Percentiles rank a stretch among this genome's conserved stretches.
Evolutionary conservation across 2,113 vertebrate species (phyloP).

Genomic region (Myrmecophaga tridactyla): DNA sequence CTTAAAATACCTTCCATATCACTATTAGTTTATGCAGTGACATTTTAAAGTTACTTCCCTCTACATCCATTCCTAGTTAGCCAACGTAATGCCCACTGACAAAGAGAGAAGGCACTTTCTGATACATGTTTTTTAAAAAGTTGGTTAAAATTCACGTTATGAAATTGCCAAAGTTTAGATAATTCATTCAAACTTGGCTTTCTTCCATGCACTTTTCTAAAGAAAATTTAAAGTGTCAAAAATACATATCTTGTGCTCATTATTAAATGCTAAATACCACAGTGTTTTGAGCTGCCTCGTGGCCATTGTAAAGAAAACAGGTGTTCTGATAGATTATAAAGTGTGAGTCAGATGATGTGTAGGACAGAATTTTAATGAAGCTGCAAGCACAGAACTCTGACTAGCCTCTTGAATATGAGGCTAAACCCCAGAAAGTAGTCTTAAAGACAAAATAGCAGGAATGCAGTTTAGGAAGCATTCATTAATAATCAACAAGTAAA

Average conservation of each 20-base stretch:
- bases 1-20: constrained; percentile 65
- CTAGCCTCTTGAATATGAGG: constrained; percentile 87
- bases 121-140: constrained; percentile 60
- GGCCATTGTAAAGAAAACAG: constrained; percentile 92
- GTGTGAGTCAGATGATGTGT: constrained; percentile 89
- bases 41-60: constrained; percentile 59
- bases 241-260: constrained; percentile 90
- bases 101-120: constrained; percentile 63
- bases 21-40: constrained; percentile 63
- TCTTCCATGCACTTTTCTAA: constrained; percentile 83
- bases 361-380: constrained; percentile 90
- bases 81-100: constrained; percentile 43
- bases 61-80: constrained; percentile 33
- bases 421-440: constrained; percentile 85
- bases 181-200: constrained; percentile 84
- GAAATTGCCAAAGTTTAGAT: constrained; percentile 80
- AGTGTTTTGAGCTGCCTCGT: constrained; percentile 91
- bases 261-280: constrained; percentile 92
- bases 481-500: constrained; percentile 80
- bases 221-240: constrained; percentile 90
- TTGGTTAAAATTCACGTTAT: constrained; percentile 79
- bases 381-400: constrained; percentile 82
- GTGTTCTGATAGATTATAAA: constrained; percentile 92
- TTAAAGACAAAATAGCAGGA: constrained; percentile 84
- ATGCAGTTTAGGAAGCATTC: constrained; percentile 79